Base-by-base conservation (phyloP, 2,888 invertebrate species). In the Cabera pusaria region DNA sequence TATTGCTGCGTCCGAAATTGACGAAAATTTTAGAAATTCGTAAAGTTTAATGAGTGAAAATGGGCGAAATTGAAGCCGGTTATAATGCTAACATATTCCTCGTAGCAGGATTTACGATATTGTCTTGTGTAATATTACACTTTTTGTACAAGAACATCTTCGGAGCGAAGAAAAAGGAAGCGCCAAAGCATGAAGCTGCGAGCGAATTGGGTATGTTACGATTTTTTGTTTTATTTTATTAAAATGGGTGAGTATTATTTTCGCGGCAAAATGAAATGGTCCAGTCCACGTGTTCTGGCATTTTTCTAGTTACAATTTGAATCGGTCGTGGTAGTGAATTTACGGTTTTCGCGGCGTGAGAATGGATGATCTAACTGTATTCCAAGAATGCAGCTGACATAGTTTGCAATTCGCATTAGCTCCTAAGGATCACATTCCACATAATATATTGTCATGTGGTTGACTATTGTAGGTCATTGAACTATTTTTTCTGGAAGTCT, bases 21-120 rank as follows among this genome's bases (percentile, higher is more conserved):
- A 54, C 49, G 47, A 43, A 20, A 19, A 49, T 44, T 42, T 46
- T 51, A 31, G 52, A 39, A 39, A 52, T 64, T 66, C 56, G 60
- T 65, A 52, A 56, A 65, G 51, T 75, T 53, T 79, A 65, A 61
- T 85, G 57, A 72, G 81, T 86, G 82, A 86, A 84, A 84, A 85
- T 85, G 82, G 78, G 73, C 60, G 80, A 82, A 44, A 64, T 65
- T 59, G 62, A 72, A 69, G 77, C 79, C 80, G 78, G 78, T 73
- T 59, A 64, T 50, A 72, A 63, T 57, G 51, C 61, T 44, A 76
- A 79, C 54, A 54, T 67, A 49, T 66, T 76, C 57, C 53, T 81
- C 11, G 43, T 77, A 48, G 68, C 69, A 33, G 75, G 69, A 46
- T 49, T 76, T 49, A 74, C 85, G 26, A 39, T 81, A 55, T 47